Evolutionary conservation across 2,888 invertebrate species (phyloP).

Genomic region (Drosophila pegasa): DNA sequence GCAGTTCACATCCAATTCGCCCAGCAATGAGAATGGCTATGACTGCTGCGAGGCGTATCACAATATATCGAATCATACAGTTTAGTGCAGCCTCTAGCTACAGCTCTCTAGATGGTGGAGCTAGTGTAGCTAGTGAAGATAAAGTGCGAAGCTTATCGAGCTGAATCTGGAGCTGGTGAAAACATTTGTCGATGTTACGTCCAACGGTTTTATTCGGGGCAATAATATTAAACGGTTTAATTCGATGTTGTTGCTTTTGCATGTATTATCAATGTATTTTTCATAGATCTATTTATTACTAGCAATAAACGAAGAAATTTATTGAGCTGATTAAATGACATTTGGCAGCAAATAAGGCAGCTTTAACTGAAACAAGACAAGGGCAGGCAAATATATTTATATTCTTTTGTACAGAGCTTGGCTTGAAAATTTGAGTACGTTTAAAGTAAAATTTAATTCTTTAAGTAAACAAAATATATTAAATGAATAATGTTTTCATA

Average conservation of each 20-base stretch:
- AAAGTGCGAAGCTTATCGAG: neutral
- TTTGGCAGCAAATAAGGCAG: neutral
- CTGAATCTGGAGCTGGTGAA: slow-evolving; percentile 19
- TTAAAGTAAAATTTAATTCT: no score
- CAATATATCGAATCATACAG: slow-evolving; percentile 61
- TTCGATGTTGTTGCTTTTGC: slow-evolving; percentile 48
- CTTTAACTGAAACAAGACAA: neutral
- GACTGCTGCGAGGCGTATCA: slow-evolving; percentile 53
- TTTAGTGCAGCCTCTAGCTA: slow-evolving; percentile 40
- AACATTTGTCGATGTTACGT: slow-evolving; percentile 15
- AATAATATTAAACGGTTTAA: slow-evolving; percentile 42
- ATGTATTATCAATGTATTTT: slow-evolving; percentile 38
- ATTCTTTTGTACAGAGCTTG: neutral
- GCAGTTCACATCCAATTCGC: slow-evolving; percentile 83
- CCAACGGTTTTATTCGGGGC: slow-evolving; percentile 17
- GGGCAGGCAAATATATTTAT: neutral
- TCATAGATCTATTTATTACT: slow-evolving; percentile 44
- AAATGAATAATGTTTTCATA: no score
- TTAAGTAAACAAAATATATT: neutral
- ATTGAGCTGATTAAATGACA: slow-evolving; percentile 12
- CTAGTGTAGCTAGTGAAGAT: no score
- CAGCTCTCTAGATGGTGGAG: no score
- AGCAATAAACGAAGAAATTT: slow-evolving; percentile 48
- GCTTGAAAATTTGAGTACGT: neutral
- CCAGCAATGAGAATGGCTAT: slow-evolving; percentile 37